These are phyloP conservation scores for Melangyna quadrimaculata DNA, from an alignment of 2,888 invertebrate genomes.

Conservation along the genomic window DNA sequence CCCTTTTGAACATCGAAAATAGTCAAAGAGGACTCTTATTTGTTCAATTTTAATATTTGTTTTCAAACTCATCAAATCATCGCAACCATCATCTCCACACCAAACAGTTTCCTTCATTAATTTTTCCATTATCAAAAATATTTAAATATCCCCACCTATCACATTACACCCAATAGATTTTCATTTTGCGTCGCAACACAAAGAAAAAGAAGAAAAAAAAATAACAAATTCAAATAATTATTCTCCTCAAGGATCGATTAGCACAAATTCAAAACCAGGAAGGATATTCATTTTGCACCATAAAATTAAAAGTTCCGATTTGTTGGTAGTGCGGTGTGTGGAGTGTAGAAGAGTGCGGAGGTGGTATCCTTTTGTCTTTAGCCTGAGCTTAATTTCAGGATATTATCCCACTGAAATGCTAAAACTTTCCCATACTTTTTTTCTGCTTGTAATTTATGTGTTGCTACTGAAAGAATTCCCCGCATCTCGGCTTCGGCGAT, in stretches of 20 bases:
- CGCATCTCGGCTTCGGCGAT: no score
- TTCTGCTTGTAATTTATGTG: background rate
- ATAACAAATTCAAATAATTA: background rate
- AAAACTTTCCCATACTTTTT: background rate
- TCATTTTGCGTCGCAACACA: background rate
- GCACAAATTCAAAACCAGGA: constrained; percentile 9
- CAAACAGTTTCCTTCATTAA: no score
- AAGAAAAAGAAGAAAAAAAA: background rate
- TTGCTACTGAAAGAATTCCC: background rate
- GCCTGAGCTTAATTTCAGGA: background rate
- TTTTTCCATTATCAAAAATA: background rate
- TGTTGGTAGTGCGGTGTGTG: background rate
- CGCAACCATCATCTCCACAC: no score
- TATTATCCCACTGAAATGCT: constrained; percentile 9
- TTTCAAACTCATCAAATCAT: no score
- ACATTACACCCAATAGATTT: background rate
- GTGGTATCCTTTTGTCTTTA: constrained; percentile 4
- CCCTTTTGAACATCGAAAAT: no score
- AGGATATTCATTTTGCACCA: constrained; percentile 17
- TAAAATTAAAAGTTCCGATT: constrained; percentile 39
- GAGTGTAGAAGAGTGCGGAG: background rate
- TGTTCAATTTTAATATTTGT: no score
- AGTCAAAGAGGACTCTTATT: no score
- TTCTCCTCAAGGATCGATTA: constrained; percentile 35
- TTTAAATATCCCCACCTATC: background rate